Evolutionary conservation across 2,797 vertebrate species (phyloP).

Genomic region (Hydrocynus forskahlii): DNA sequence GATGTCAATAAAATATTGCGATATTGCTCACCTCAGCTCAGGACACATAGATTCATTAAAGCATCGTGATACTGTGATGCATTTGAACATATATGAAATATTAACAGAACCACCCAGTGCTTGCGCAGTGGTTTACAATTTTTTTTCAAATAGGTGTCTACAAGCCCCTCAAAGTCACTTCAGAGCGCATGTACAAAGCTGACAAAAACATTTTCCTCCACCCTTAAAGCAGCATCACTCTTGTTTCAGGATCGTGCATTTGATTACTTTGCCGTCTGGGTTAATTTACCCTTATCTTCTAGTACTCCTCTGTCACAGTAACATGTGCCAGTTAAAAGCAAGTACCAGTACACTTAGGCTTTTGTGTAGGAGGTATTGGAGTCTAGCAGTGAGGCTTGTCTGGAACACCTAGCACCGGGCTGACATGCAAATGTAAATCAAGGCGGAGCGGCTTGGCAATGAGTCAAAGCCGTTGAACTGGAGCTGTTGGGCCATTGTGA

Average conservation of each 20-base stretch:
- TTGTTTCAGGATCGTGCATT: constrained; percentile 14
- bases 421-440: constrained; percentile 39
- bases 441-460: constrained; percentile 22
- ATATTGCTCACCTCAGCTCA: no score
- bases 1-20: no score
- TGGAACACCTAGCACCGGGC: constrained; percentile 7
- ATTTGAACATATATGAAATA: not conserved
- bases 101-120: not conserved
- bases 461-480: constrained; percentile 34
- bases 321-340: constrained; percentile 5
- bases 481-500: constrained; percentile 41
- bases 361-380: constrained; percentile 4
- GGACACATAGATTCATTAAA: no score
- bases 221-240: constrained; percentile 5
- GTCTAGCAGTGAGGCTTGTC: constrained; percentile 6
- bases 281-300: constrained; percentile 6
- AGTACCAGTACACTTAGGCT: constrained; percentile 20
- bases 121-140: not conserved
- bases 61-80: no score
- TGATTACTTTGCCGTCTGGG: not conserved
- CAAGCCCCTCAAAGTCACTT: not conserved
- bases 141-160: not conserved
- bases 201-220: constrained; percentile 6
- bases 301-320: not conserved
- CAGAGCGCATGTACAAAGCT: not conserved